Base-by-base conservation (phyloP, 2,113 vertebrate genomes). In the Plestiodon gilberti region DNA sequence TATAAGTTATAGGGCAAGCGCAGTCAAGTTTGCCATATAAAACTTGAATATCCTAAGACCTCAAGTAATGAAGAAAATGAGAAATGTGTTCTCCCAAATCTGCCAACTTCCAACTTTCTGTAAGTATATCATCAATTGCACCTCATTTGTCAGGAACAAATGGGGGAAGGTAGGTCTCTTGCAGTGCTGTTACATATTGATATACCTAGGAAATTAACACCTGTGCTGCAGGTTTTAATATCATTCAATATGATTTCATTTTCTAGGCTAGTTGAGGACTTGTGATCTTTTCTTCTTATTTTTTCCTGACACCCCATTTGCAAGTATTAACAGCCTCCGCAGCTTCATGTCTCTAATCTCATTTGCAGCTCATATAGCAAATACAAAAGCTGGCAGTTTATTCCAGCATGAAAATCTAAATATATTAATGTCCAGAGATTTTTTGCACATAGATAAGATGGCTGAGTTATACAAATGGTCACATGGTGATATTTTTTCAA, bases 241-340 rank as follows among this genome's bases (percentile, higher is more conserved):
- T 81, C 78, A 75, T 87, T 87, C 85, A 81, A 87, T 75, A 81
- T 87, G 85, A 87, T 87, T 87, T 87, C 57, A 87, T 87, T 87
- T 87, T 87, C 78, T 74, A 81, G 70, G 73, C 75, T 52, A 62
- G 4, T 55, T 83, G 9, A 84, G 25, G 76, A 88, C 87, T 81
- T 87, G 85, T 75, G 78, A 87, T 81, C 61, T 87, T 43, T 48
- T 14, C 4, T 22, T 5, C 48, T 23, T 64, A 4, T 23, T 40
- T 13, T 59, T 30, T 77, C 62, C 33, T 80, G 61, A 75, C 69
- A 74, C 77, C 69, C 82, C 76, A 84, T 84, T 88, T 79, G 61
- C 67, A 74, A 74, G 48, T 64, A 81, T 81, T 84, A 84, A 74
- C 76, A 84, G 30, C 17, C 61, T 81, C 61, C 81, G 33, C 28